Conservation (phyloP, 2,113 vertebrate species). For the Triplophysa siluroides region DNA sequence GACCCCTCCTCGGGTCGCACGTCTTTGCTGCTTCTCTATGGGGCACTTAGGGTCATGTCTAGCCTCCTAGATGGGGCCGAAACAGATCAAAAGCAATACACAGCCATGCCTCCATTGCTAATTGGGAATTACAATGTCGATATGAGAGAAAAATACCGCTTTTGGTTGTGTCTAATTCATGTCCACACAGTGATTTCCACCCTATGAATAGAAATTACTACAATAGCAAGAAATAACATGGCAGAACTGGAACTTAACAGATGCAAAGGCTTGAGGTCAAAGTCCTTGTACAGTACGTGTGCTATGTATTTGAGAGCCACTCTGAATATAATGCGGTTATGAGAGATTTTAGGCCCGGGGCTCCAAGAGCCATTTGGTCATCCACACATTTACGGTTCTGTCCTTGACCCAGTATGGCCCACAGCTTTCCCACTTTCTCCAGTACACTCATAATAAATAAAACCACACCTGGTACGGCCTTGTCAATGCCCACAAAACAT, state of each 20-base stretch:
- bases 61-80: conserved; percentile 40
- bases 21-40: conserved; percentile 44
- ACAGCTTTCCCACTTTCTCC: conserved; percentile 17
- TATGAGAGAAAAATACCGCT: neutral
- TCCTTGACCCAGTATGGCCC: conserved; percentile 28
- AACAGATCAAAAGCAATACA: conserved; percentile 38
- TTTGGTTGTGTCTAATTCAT: neutral
- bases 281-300: neutral
- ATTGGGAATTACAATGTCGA: conserved; percentile 59
- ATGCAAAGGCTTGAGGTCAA: conserved; percentile 7
- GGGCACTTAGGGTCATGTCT: conserved; percentile 39
- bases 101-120: conserved; percentile 63
- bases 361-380: conserved; percentile 23
- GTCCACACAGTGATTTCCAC: neutral
- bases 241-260: too few relatives aligned
- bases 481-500: conserved; percentile 19
- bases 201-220: neutral
- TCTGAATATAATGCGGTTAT: conserved; percentile 7
- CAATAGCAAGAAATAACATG: neutral
- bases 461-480: conserved; percentile 20
- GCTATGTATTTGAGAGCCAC: neutral
- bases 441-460: conserved; percentile 21
- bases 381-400: conserved; percentile 28
- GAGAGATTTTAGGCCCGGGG: neutral
- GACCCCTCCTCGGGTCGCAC: neutral